Base-by-base conservation (phyloP, 2,888 invertebrate species). In the Globia sparganii region DNA sequence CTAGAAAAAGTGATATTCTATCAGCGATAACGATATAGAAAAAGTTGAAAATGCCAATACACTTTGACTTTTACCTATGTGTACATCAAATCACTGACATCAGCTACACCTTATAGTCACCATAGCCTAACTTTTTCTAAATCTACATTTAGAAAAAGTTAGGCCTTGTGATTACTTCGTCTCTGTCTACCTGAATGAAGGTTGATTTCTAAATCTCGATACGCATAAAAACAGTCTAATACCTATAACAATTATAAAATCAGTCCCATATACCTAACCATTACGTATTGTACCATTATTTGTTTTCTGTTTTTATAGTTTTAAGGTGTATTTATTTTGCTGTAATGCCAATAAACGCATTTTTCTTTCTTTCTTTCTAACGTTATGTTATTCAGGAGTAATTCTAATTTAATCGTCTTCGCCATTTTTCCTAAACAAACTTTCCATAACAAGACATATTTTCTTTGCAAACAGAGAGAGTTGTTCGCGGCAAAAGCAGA, bases 401-500 rank as follows among this genome's bases (percentile, higher is more conserved):
- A 53, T 11, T 53, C n/a, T 13, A n/a, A 56, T 56, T n/a, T 9
- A 25, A 25, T n/a, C 1, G n/a, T 56, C 11, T n/a, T n/a, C 11
- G 4, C 53, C 11, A 53, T 11, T 58, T 46, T 31, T 1, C 8
- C 31, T 34, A 11, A 67, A 31, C 0, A 25, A 56, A 13, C 5
- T 31, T 21, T 61, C 9, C 5, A 2, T 76, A 81, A 61, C 34
- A 69, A 28, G 1, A 67, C 21, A 71, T 8, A 13, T 70, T 84
- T 70, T 64, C 56, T 90, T 88, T 93, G 86, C 88, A 97, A 97
- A 75, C 97, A 98, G 98, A 98, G 98, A 97, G 99, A 99, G 96
- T 97, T 99, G 90, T 99, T 99, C 93, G 97, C 98, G 91, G 97
- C 97, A 83, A 98, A 98, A 96, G 97, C 98, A 82, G 98, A 98